Conservation (phyloP, 2,113 vertebrate genomes). For the Python bivittatus region DNA sequence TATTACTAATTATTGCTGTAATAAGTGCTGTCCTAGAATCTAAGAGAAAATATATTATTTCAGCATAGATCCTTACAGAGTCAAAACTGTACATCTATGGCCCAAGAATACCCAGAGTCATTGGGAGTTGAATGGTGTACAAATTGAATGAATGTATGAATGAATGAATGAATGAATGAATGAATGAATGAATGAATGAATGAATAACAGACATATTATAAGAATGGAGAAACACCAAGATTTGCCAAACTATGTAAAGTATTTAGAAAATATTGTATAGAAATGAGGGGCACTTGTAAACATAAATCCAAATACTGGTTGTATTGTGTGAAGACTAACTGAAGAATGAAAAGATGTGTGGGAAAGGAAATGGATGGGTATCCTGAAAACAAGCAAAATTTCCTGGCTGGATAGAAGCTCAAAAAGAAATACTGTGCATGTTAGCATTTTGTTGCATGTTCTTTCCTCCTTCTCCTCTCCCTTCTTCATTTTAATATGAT, state of each 20-base stretch:
- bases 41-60: neutral
- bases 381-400: neutral
- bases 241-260: neutral
- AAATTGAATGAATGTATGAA: too few species aligned
- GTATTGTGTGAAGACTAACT: neutral
- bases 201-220: neutral
- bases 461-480: neutral
- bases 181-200: too few species aligned
- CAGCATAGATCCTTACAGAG: neutral
- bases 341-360: neutral
- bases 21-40: neutral
- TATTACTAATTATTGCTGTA: neutral
- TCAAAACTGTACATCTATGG: neutral
- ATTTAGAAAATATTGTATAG: neutral
- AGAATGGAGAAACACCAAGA: neutral
- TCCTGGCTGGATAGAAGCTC: neutral
- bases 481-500: neutral
- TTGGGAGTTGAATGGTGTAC: neutral
- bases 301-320: neutral
- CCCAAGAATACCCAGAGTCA: neutral
- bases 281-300: neutral
- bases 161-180: too few species aligned
- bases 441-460: neutral
- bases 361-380: neutral
- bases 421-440: neutral